Conservation (phyloP, 2,797 vertebrate species). For the Paramormyrops hopkinsi region DNA sequence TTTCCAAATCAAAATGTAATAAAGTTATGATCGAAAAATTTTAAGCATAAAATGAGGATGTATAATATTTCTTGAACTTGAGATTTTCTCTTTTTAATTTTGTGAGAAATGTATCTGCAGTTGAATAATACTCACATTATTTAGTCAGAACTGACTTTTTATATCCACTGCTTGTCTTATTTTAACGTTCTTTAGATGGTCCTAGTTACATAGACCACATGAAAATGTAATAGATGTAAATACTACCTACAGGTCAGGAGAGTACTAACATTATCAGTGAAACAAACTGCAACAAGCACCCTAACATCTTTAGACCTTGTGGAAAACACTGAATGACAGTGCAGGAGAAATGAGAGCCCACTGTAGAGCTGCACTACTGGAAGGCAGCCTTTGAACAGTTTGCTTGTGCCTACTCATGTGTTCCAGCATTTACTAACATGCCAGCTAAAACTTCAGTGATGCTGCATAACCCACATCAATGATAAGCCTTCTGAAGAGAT, state of each 20-base stretch:
- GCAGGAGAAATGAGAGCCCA: neutral
- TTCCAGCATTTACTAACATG: neutral
- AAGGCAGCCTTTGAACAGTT: neutral
- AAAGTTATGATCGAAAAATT: neutral
- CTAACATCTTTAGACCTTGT: neutral
- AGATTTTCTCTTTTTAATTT: neutral
- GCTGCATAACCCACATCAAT: neutral
- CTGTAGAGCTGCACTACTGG: neutral
- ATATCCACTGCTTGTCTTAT: neutral
- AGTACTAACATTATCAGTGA: neutral
- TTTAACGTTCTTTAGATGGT: neutral
- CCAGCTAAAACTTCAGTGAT: neutral
- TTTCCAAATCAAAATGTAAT: constrained; percentile 7
- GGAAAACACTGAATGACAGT: neutral
- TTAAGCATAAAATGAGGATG: neutral
- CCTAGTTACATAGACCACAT: neutral
- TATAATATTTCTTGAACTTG: neutral
- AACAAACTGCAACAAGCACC: neutral
- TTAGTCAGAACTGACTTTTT: neutral
- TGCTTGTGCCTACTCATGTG: neutral
- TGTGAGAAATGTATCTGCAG: neutral
- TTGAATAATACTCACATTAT: neutral
- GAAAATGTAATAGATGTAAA: neutral
- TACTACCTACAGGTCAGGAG: neutral
- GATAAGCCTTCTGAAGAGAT: neutral